Evolutionary conservation across 2,888 invertebrate species (phyloP).

Genomic region (Drosophila hamatofila): DNA sequence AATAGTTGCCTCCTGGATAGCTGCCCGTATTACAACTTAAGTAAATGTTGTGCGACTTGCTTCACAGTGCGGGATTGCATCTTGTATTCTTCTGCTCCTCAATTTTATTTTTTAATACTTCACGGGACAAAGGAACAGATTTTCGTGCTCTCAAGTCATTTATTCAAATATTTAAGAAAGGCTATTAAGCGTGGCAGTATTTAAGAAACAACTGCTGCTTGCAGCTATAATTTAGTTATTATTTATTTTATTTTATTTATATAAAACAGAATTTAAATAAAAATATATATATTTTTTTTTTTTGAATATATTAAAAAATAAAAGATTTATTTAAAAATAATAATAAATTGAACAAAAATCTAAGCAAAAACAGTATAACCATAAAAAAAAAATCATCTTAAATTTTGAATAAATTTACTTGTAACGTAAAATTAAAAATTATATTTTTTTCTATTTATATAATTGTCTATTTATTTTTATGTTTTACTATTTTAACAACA

Average conservation of each 20-base stretch:
- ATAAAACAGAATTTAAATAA: too few species aligned
- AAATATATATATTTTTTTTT: too few species aligned
- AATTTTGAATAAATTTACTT: too few species aligned
- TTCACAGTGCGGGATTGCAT: constrained; percentile 4
- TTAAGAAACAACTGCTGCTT: not conserved
- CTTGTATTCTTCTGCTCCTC: not conserved
- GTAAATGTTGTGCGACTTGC: constrained; percentile 32
- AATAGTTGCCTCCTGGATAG: constrained; percentile 41
- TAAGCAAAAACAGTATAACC: too few species aligned
- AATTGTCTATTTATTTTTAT: too few species aligned
- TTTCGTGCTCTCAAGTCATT: not conserved
- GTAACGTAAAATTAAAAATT: too few species aligned
- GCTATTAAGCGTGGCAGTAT: not conserved
- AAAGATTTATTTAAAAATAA: too few species aligned
- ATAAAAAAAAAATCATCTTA: too few species aligned
- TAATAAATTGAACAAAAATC: too few species aligned
- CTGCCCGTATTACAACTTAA: constrained; percentile 43
- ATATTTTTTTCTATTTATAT: too few species aligned
- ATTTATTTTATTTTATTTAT: not conserved
- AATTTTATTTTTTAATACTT: not conserved
- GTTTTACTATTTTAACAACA: too few species aligned
- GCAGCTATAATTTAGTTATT: not conserved
- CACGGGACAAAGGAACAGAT: not conserved
- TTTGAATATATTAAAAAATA: too few species aligned
- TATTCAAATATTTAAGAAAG: not conserved